Evolutionary conservation across 2,113 vertebrate species (phyloP), one percentile per base, ranked within the genome.

Genomic region (Pangasianodon gigas): DNA sequence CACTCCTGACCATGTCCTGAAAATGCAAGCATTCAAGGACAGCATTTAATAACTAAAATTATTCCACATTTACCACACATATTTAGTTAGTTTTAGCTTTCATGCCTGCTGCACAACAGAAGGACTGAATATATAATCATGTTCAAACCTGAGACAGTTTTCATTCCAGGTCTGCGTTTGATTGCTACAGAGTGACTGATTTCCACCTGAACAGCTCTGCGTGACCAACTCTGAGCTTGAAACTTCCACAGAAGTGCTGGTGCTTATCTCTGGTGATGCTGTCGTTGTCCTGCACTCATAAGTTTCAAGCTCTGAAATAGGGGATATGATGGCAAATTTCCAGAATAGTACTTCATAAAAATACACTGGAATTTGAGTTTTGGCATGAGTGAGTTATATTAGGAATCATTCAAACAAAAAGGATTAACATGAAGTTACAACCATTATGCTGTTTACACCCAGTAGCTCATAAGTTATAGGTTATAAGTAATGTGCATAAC

Each of bases 1-100:
- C 2, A 94, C 2, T 4, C 83, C 90, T 5, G 29, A 82, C 83
- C 91, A 89, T 19, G 77, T 4, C 87, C 94, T 92, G 56, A 37
- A 74, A 87, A 80, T 1, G 60, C 32, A 56, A 54, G 4, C 51
- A 85, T 58, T 8, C 5, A 54, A 58, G 11, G 1, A 37, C n/a
- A n/a, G n/a, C n/a, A n/a, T n/a, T n/a, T n/a, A n/a, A n/a, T n/a
- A n/a, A n/a, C 1, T n/a, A 37, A 32, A 82, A 54, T 32, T 0
- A 54, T 54, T 81, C 51, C 29, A 32, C 48, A 32, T 52, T 32
- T 6, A 14, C 1, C 6, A 52, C 13, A 81, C 32, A 18, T 14
- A 21, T 13, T 19, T 13, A 54, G 14, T 16, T n/a, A n/a, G 3
- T n/a, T 81, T 79, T 79, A 79, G 46, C 24, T 79, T 51, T 51